Base-by-base conservation (phyloP, 2,113 vertebrate species). In the Xiphophorus hellerii region DNA sequence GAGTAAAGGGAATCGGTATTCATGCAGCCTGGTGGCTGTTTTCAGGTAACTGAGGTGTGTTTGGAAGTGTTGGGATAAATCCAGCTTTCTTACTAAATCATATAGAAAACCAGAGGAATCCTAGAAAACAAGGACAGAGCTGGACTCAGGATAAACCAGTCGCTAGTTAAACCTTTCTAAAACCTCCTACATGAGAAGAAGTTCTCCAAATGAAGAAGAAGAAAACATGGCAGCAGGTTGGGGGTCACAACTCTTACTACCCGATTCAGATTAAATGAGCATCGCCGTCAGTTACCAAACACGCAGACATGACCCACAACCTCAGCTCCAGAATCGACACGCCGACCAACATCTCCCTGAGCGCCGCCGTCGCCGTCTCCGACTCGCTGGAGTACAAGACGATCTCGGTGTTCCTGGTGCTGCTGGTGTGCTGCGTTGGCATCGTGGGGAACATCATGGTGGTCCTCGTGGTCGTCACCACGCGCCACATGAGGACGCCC, bases 361-460 rank as follows among this genome's bases (percentile, higher is more conserved):
- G 79, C 2, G 14, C 77, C 11, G 74, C 78, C 2, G 71, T 84
- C 1, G 3, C 77, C 0, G 75, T 93, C n/a, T 90, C 77, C 0
- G 88, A 90, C n/a, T 82, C 92, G 7, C n/a, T 94, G 1, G 93
- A 94, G 74, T 96, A 95, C 81, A 95, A 94, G 84, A 89, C 88
- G 0, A 88, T 94, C 42, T 95, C 94, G 0, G 91, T 96, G 51
- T 93, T 96, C 83, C 88, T 95, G 79, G 94, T 96, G 28, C 83
- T 96, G 71, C 73, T 94, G 39, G 92, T 96, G 28, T 96, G 95
- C 2, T 77, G 88, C 0, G 35, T 89, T 20, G 96, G 95, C 73
- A 96, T 96, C 0, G 83, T 95, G n/a, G 96, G 95, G 3, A 96
- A 96, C 61, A 71, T 95, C 68, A 95, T 96, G 95, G 95, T 96